Evolutionary conservation across 2,888 invertebrate species (phyloP).

Genomic region (Eristalis pertinax): DNA sequence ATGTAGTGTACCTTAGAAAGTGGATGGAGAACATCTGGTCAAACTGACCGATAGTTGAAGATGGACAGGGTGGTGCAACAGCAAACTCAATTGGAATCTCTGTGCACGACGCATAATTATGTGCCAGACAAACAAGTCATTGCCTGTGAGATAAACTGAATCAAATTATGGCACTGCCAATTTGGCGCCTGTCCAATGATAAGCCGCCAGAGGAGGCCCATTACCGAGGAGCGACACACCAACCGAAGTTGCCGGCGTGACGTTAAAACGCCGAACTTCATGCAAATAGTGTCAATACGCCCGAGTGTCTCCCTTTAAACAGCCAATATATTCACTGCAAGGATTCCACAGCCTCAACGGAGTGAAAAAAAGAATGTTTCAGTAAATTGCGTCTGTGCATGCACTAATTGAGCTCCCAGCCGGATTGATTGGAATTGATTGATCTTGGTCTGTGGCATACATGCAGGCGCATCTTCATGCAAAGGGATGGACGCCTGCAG

Average conservation of each 20-base stretch:
- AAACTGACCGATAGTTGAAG: not conserved
- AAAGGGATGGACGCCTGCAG: not conserved
- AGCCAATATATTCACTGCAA: not conserved
- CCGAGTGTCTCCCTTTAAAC: slow-evolving; percentile 15
- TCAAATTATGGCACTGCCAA: slow-evolving; percentile 34
- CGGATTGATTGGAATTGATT: slow-evolving; percentile 61
- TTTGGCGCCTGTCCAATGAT: slow-evolving; percentile 62
- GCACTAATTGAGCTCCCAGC: slow-evolving; percentile 54
- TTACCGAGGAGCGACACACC: not conserved
- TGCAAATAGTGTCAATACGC: slow-evolving; percentile 14
- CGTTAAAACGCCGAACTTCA: slow-evolving; percentile 28
- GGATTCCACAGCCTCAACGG: not conserved
- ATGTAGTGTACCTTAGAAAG: slow-evolving; percentile 30
- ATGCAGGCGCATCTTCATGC: slow-evolving; percentile 9
- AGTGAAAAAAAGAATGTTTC: slow-evolving; percentile 4
- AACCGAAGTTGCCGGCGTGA: not conserved
- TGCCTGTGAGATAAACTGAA: slow-evolving; percentile 32
- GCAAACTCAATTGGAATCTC: not conserved
- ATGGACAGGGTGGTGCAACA: too few relatives aligned
- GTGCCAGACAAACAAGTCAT: slow-evolving; percentile 27
- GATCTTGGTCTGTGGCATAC: slow-evolving; percentile 34
- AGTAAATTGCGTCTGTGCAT: slow-evolving; percentile 21
- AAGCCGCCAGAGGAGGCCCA: slow-evolving; percentile 14
- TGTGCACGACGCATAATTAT: slow-evolving; percentile 55
- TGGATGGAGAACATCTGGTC: not conserved